Evolutionary conservation across 2,888 invertebrate species (phyloP).

Genomic region (Limenitis camilla): DNA sequence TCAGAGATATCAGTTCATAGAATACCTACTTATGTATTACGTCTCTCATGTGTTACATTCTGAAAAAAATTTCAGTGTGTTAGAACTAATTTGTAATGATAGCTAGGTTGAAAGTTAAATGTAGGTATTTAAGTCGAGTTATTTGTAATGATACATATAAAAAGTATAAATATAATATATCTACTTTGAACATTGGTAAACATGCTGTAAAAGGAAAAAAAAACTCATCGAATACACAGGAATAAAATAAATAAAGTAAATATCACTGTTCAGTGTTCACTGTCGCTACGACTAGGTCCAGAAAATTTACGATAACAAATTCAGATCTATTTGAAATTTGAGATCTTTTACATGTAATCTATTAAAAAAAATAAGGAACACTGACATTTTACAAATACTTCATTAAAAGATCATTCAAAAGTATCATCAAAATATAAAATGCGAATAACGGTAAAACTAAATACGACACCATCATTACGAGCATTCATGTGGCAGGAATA

Average conservation of each 20-base stretch:
- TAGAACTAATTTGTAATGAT: no score
- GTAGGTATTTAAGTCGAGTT: no score
- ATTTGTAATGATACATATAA: no score
- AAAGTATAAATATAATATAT: neutral
- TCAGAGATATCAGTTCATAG: no score
- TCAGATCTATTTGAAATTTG: neutral
- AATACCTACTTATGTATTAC: no score
- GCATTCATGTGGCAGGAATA: constrained; percentile 42
- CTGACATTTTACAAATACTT: neutral
- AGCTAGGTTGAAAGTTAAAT: no score
- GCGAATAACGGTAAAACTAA: constrained; percentile 33
- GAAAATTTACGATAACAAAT: constrained; percentile 3
- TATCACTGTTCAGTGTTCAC: constrained; percentile 11
- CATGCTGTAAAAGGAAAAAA: constrained; percentile 15
- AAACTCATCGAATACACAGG: constrained; percentile 7
- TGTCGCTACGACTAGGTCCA: constrained; percentile 7
- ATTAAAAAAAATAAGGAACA: neutral
- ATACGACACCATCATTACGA: constrained; percentile 49
- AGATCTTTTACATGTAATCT: neutral
- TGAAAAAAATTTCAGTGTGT: no score
- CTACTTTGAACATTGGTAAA: constrained; percentile 10
- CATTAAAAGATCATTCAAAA: constrained; percentile 26
- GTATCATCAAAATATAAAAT: constrained; percentile 27
- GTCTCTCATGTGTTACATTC: no score
- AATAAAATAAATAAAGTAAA: constrained; percentile 12